A percentile compares a stretch with the other conserved stretches of the same genome.
These are phyloP conservation scores for Gymnodraco acuticeps DNA, from an alignment of 2,797 vertebrate genomes.

Conservation along the genomic window DNA sequence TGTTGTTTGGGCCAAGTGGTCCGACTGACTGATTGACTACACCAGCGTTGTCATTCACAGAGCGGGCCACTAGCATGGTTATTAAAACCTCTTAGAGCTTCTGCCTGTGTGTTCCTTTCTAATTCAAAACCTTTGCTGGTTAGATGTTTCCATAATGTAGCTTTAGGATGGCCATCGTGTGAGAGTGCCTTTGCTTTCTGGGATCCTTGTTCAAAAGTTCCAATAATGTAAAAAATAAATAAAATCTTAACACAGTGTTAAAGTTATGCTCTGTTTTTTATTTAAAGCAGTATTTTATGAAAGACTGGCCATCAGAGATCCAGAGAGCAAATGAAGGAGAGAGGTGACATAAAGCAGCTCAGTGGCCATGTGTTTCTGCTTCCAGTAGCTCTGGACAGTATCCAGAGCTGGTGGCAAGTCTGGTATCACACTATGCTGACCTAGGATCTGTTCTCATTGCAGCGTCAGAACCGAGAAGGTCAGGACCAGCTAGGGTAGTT, in stretches of 20 bases:
- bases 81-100: neutral
- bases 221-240: constrained; percentile 9
- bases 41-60: neutral
- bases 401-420: constrained; percentile 28
- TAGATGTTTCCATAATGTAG: neutral
- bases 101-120: neutral
- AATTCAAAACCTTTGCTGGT: neutral
- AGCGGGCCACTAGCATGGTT: neutral
- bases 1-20: neutral
- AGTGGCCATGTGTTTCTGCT: constrained; percentile 54
- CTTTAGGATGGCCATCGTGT: neutral
- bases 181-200: neutral
- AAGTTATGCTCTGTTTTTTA: neutral
- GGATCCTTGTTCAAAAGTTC: neutral
- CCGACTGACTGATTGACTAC: neutral
- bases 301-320: constrained; percentile 9
- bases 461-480: neutral
- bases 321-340: constrained; percentile 20
- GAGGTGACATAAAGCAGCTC: constrained; percentile 51
- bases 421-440: constrained; percentile 27
- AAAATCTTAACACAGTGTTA: neutral
- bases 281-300: neutral
- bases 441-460: constrained; percentile 12
- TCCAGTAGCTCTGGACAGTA: constrained; percentile 49
- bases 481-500: constrained; percentile 4